Percentiles rank a stretch among this genome's conserved stretches.
phyloP scores from a whole-genome alignment of 2,797 vertebrate genomes.

The Atherinosoma microstoma region DNA sequence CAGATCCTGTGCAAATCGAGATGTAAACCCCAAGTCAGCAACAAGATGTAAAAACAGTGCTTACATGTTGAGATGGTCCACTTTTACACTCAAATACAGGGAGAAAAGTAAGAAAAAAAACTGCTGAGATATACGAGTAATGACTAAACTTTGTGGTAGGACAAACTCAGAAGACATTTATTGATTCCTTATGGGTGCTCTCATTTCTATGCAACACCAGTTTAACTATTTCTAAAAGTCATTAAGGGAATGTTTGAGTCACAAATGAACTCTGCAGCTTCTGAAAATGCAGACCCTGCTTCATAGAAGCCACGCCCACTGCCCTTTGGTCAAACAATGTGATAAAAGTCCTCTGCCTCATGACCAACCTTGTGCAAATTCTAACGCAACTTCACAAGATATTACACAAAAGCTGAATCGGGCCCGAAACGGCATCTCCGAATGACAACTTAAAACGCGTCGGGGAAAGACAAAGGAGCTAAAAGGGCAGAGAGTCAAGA shows the following conservation, averaged over 20 bases:
- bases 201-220: neutral
- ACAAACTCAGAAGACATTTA: no score
- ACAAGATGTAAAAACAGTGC: neutral
- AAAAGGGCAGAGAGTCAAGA: neutral
- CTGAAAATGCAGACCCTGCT: slow-evolving; percentile 19
- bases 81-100: neutral
- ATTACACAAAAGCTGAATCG: neutral
- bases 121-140: neutral
- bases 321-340: slow-evolving; percentile 36
- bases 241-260: neutral
- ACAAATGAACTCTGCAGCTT: neutral
- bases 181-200: no score
- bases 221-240: neutral
- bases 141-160: no score
- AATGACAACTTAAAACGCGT: no score
- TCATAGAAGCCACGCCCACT: slow-evolving; percentile 15
- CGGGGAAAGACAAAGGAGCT: no score
- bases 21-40: neutral
- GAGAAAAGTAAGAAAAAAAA: neutral
- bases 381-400: slow-evolving; percentile 6
- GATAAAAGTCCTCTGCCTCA: slow-evolving; percentile 19
- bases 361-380: slow-evolving; percentile 27
- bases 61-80: neutral
- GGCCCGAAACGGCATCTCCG: neutral
- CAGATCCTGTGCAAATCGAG: slow-evolving; percentile 86